Evolutionary conservation across 2,888 invertebrate species (phyloP).

Genomic region (Escarpia spicata): DNA sequence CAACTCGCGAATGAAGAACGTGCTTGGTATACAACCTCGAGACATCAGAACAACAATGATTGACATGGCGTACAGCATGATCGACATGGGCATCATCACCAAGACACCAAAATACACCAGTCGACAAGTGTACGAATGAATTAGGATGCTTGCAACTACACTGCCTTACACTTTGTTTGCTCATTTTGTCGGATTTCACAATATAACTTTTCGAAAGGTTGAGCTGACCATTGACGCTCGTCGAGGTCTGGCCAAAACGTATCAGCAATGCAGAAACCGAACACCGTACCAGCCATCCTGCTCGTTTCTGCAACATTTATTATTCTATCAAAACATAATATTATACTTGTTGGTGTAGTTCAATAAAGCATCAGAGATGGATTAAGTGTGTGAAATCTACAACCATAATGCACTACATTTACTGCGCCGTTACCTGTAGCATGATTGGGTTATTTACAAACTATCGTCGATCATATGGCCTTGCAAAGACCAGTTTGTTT

Average conservation of each 20-base stretch:
- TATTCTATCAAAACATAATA: too few relatives aligned
- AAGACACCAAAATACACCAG: constrained; percentile 54
- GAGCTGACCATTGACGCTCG: background rate
- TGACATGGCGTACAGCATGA: constrained; percentile 69
- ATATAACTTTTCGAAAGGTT: background rate
- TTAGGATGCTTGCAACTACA: background rate
- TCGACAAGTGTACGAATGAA: constrained; percentile 34
- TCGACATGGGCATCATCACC: constrained; percentile 67
- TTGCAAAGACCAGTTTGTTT: too few relatives aligned
- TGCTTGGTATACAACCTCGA: constrained; percentile 66
- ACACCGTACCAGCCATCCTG: background rate
- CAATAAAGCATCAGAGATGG: background rate
- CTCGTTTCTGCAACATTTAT: background rate
- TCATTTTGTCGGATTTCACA: background rate
- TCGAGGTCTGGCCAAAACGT: background rate
- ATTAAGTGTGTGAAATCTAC: too few relatives aligned
- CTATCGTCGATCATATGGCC: too few relatives aligned
- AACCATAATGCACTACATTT: too few relatives aligned
- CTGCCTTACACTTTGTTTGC: background rate
- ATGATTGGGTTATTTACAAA: too few relatives aligned
- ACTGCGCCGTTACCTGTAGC: too few relatives aligned
- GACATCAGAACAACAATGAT: constrained; percentile 66
- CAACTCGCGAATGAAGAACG: constrained; percentile 63
- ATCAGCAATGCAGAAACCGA: background rate
- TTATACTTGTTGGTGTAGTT: background rate